A percentile compares a stretch with the other conserved stretches of the same genome.
phyloP scores from a whole-genome alignment of 1,140 invertebrate genomes.

The Cydia amplana region DNA sequence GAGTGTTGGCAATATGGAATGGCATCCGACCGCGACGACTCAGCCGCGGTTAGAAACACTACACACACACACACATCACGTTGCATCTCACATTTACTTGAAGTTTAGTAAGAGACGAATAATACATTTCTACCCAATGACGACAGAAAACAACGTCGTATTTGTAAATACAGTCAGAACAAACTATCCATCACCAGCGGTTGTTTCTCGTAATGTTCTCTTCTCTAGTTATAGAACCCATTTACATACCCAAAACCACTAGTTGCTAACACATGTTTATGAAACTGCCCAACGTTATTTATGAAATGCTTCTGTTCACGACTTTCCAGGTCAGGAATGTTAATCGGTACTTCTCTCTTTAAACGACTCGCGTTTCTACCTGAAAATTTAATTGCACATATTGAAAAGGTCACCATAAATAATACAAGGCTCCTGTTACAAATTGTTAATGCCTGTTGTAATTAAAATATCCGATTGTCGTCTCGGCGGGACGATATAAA shows the following conservation, averaged over 20 bases:
- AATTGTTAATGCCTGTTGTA: conserved; percentile 20
- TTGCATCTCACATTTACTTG: neutral
- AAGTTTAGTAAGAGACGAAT: conserved; percentile 14
- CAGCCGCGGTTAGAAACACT: neutral
- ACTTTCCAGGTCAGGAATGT: conserved; percentile 9
- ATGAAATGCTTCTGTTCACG: conserved; percentile 16
- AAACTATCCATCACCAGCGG: conserved; percentile 1
- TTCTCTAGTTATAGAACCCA: conserved; percentile 24
- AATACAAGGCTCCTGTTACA: conserved; percentile 13
- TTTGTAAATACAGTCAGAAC: neutral
- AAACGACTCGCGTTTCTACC: neutral
- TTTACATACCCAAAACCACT: conserved; percentile 5
- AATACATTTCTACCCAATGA: neutral
- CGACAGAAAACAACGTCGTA: conserved; percentile 5
- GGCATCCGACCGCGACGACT: conserved; percentile 38
- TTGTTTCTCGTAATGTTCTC: conserved; percentile 23
- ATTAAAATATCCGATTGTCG: conserved; percentile 28
- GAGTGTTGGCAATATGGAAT: conserved; percentile 54
- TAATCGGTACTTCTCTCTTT: neutral
- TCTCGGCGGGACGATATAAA: conserved; percentile 8
- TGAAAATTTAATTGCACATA: neutral
- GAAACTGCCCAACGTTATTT: conserved; percentile 2
- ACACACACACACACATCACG: neutral
- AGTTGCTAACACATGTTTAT: conserved; percentile 27
- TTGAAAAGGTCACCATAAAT: conserved; percentile 14